phyloP scores from a whole-genome alignment of 2,888 invertebrate genomes.

The Stenodera caucasica region DNA sequence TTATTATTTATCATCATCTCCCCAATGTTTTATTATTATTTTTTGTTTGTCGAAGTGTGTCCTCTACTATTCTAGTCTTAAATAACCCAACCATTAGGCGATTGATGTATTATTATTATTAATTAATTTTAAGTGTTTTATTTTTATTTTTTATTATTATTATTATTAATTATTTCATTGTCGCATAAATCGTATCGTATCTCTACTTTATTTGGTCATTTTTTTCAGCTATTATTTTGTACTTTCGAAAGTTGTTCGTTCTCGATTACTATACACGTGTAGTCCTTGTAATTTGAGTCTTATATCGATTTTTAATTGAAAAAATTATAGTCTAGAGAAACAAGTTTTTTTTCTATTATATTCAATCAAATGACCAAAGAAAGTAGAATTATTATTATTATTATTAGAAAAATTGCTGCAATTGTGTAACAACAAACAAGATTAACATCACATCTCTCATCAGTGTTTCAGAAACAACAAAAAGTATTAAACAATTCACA shows the following conservation, averaged over 20 bases:
- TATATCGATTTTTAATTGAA: not conserved
- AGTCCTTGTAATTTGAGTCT: conserved; percentile 3
- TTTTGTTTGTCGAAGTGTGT: conserved; percentile 36
- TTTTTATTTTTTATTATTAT: conserved; percentile 26
- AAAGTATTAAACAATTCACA: conserved; percentile 34
- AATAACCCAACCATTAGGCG: conserved; percentile 44
- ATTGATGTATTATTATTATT: conserved; percentile 44
- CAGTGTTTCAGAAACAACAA: conserved; percentile 27
- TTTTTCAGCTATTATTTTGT: not conserved
- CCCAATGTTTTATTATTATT: conserved; percentile 6
- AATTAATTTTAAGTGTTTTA: conserved; percentile 40
- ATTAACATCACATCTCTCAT: conserved; percentile 25
- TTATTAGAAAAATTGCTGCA: conserved; percentile 14
- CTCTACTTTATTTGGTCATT: conserved; percentile 35
- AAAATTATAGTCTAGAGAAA: conserved; percentile 23
- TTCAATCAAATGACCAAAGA: conserved; percentile 31
- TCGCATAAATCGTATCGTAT: conserved; percentile 6
- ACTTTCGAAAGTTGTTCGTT: not conserved
- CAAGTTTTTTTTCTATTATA: conserved; percentile 6
- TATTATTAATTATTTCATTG: conserved; percentile 15
- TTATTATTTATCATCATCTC: too few relatives aligned
- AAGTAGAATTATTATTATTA: conserved; percentile 23
- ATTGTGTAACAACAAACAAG: not conserved
- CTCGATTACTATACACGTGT: not conserved
- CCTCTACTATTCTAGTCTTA: conserved; percentile 52